Evolutionary conservation across 2,113 vertebrate species (phyloP).

Genomic region (Etheostoma spectabile): DNA sequence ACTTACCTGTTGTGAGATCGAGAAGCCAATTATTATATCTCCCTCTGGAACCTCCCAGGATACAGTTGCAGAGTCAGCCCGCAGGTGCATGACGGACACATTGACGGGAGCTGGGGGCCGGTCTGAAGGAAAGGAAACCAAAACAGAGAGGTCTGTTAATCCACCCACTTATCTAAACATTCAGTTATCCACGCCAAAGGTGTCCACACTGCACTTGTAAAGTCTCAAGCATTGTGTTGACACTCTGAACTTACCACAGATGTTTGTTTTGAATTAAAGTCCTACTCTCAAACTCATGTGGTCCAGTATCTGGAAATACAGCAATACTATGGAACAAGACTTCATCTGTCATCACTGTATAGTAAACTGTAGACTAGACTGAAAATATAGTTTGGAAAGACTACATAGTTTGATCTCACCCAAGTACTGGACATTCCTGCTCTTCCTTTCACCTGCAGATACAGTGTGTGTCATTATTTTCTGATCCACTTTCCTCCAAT

Average conservation of each 20-base stretch:
- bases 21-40: constrained; percentile 96
- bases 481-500: not conserved
- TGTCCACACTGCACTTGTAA: constrained; percentile 5
- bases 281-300: not conserved
- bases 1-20: constrained; percentile 95
- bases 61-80: constrained; percentile 95
- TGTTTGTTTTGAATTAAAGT: constrained; percentile 7
- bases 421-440: not conserved
- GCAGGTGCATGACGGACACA: constrained; percentile 94
- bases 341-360: not conserved
- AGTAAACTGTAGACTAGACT: not conserved
- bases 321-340: not conserved
- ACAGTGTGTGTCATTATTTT: not conserved
- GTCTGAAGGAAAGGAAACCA: constrained; percentile 79
- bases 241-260: not conserved
- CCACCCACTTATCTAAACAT: not conserved
- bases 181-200: constrained; percentile 2
- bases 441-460: not conserved
- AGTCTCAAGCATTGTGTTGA: not conserved
- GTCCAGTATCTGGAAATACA: not conserved
- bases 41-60: constrained; percentile 98
- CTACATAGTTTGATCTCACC: not conserved
- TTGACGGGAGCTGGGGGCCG: constrained; percentile 95
- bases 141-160: constrained; percentile 15
- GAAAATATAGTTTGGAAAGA: not conserved